phyloP scores from a whole-genome alignment of 2,888 invertebrate species.

The Pinctada fucata region DNA sequence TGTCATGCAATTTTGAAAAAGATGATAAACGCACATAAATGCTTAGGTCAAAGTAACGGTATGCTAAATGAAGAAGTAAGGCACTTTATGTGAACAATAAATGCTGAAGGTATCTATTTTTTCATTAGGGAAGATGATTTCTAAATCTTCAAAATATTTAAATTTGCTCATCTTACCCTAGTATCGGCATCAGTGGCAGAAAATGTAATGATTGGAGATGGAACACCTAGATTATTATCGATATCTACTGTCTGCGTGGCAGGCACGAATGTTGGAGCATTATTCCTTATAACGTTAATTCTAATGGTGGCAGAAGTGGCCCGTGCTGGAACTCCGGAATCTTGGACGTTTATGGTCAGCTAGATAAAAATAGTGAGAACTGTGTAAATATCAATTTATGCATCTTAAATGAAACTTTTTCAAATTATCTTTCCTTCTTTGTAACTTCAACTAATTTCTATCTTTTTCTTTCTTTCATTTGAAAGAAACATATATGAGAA shows the following conservation, averaged over 20 bases:
- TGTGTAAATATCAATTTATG: too few relatives aligned
- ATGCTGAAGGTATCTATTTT: too few relatives aligned
- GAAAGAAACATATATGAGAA: too few relatives aligned
- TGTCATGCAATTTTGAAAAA: neutral
- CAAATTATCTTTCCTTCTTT: too few relatives aligned
- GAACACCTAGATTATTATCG: slow-evolving; percentile 9
- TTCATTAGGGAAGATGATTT: too few relatives aligned
- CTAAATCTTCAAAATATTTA: too few relatives aligned
- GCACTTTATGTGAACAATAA: neutral
- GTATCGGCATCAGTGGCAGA: slow-evolving; percentile 48
- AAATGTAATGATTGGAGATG: slow-evolving; percentile 33
- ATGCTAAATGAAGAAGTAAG: neutral
- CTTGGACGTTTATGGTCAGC: slow-evolving; percentile 44
- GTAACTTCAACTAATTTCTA: too few relatives aligned
- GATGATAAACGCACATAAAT: neutral
- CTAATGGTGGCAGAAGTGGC: slow-evolving; percentile 26
- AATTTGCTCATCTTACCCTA: slow-evolving; percentile 29
- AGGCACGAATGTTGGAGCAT: slow-evolving; percentile 41
- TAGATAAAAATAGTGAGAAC: slow-evolving; percentile 13
- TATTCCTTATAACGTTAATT: slow-evolving; percentile 47
- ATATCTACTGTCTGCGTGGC: slow-evolving; percentile 11
- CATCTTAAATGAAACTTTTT: too few relatives aligned
- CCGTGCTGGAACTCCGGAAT: slow-evolving; percentile 40
- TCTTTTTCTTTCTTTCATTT: too few relatives aligned
- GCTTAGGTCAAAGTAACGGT: neutral